These are phyloP conservation scores for Cepaea nemoralis DNA, from an alignment of 1,140 invertebrate species.

Conservation along the genomic window DNA sequence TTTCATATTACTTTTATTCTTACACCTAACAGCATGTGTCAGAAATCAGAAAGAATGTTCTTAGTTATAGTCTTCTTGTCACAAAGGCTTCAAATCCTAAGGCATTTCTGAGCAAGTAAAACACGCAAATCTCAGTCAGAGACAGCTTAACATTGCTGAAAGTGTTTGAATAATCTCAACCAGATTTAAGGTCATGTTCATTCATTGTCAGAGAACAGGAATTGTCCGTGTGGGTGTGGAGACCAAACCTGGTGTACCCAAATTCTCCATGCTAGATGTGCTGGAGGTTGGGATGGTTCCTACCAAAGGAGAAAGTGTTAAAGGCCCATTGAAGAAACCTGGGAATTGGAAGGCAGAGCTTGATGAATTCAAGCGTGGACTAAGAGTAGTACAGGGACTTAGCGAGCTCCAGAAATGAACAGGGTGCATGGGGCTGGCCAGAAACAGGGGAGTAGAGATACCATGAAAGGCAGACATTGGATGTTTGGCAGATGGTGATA, in stretches of 20 bases:
- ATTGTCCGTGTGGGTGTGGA: slow-evolving; percentile 48
- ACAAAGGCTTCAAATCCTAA: too few species aligned
- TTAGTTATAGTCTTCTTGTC: too few species aligned
- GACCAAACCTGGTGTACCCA: slow-evolving; percentile 49
- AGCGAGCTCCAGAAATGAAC: slow-evolving; percentile 68
- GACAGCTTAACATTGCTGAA: too few species aligned
- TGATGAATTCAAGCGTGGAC: slow-evolving; percentile 53
- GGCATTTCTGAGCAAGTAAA: too few species aligned
- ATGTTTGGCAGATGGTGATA: slow-evolving; percentile 48
- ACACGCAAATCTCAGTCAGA: too few species aligned
- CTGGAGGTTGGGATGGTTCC: slow-evolving; percentile 30
- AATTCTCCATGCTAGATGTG: slow-evolving; percentile 34
- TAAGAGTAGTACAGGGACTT: slow-evolving; percentile 62
- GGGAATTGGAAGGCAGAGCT: slow-evolving; percentile 65
- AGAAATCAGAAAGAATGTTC: too few species aligned
- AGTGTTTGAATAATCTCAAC: too few species aligned
- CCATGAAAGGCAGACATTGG: slow-evolving; percentile 40
- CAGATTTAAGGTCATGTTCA: not conserved
- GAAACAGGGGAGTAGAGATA: slow-evolving; percentile 55
- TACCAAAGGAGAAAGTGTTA: slow-evolving; percentile 56
- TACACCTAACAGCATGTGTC: too few species aligned
- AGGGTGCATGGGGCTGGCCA: slow-evolving; percentile 60
- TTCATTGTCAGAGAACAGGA: slow-evolving; percentile 49
- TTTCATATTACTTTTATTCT: too few species aligned
- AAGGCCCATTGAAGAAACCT: slow-evolving; percentile 49